Evolutionary conservation across 2,888 invertebrate species (phyloP).

Genomic region (Caenorhabditis imperialis): DNA sequence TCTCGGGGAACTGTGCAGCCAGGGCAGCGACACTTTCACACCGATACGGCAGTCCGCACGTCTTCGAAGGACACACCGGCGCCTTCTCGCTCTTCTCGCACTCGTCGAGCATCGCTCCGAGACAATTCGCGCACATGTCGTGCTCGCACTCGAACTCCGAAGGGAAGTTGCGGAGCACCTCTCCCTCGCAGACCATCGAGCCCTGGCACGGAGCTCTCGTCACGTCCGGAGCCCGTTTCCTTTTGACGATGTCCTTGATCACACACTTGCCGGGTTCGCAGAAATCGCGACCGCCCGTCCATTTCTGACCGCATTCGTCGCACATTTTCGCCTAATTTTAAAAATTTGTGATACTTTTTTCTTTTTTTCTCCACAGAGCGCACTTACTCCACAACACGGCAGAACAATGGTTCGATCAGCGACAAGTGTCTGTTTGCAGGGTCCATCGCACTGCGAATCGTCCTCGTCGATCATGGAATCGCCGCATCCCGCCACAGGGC

Average conservation of each 20-base stretch:
- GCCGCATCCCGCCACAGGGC: conserved; percentile 57
- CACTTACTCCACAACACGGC: conserved; percentile 64
- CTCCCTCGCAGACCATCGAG: conserved; percentile 59
- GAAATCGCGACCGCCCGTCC: conserved; percentile 43
- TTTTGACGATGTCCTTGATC: conserved; percentile 39
- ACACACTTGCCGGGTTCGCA: conserved; percentile 55
- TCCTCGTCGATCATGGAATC: conserved; percentile 57
- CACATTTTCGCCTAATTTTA: conserved; percentile 58
- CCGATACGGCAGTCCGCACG: conserved; percentile 67
- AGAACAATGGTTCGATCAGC: conserved; percentile 42
- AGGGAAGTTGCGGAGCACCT: conserved; percentile 69
- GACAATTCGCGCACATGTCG: conserved; percentile 65
- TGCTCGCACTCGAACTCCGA: conserved; percentile 72
- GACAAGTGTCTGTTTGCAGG: conserved; percentile 49
- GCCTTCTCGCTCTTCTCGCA: conserved; percentile 59
- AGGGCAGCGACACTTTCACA: conserved; percentile 66
- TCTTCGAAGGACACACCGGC: conserved; percentile 65
- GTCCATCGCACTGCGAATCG: conserved; percentile 60
- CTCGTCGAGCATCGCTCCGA: conserved; percentile 60
- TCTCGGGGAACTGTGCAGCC: conserved; percentile 65
- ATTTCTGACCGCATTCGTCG: conserved; percentile 44
- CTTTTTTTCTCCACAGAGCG: too few relatives aligned
- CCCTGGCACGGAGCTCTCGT: conserved; percentile 34
- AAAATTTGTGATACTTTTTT: background rate
- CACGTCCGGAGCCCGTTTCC: conserved; percentile 36